These are phyloP conservation scores for Drosophila albomicans DNA, from an alignment of 1,140 invertebrate species.

Conservation along the genomic window DNA sequence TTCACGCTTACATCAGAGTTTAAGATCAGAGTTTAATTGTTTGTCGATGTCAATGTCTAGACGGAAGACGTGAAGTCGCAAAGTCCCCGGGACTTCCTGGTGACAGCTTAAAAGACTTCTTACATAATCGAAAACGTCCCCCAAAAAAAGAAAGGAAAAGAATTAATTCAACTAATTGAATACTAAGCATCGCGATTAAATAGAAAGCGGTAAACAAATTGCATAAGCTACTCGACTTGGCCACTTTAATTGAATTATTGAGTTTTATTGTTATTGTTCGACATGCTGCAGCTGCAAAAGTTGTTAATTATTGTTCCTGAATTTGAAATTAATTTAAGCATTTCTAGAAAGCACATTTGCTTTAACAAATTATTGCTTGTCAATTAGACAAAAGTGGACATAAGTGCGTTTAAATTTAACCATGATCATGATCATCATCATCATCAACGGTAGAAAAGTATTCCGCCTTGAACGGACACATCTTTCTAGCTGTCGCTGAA, in stretches of 20 bases:
- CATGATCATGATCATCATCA: constrained; percentile 44
- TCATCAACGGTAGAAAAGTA: not conserved
- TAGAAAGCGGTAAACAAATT: constrained; percentile 26
- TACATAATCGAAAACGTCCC: constrained; percentile 24
- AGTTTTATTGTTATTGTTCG: constrained; percentile 29
- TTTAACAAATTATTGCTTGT: constrained; percentile 26
- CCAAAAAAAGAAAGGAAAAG: constrained; percentile 2
- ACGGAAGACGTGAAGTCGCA: not conserved
- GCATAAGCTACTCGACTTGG: constrained; percentile 37
- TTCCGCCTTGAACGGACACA: constrained; percentile 4
- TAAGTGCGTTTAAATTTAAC: constrained; percentile 69
- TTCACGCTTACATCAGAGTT: constrained; percentile 31
- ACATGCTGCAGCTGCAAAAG: not conserved
- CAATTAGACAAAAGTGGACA: constrained; percentile 12
- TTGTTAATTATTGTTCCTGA: constrained; percentile 32
- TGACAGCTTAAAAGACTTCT: constrained; percentile 2
- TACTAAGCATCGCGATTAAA: not conserved
- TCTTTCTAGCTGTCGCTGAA: constrained; percentile 14
- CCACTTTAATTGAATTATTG: constrained; percentile 40
- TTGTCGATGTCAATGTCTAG: not conserved
- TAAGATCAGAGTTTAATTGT: constrained; percentile 29
- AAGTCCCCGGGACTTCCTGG: constrained; percentile 28
- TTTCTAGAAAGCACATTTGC: constrained; percentile 9
- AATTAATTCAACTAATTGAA: constrained; percentile 4
- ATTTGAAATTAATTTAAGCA: constrained; percentile 10